phyloP scores from a whole-genome alignment of 2,113 vertebrate genomes.

The Sminthopsis crassicaudata region DNA sequence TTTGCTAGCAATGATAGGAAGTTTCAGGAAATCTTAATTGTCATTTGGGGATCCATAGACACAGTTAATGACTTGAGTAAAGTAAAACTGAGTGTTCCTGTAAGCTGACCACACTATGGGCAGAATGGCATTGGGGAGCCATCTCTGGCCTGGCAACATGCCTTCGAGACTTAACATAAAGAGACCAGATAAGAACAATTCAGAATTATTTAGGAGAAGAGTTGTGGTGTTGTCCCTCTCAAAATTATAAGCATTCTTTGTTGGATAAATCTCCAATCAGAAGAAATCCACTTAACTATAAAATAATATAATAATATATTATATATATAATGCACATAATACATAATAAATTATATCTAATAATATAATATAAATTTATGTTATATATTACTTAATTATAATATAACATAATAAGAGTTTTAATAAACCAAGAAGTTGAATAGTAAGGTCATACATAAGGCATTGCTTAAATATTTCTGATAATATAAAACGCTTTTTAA shows the following conservation, averaged over 20 bases:
- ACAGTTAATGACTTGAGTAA: conserved; percentile 29
- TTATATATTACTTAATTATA: background rate
- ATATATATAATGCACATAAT: no score
- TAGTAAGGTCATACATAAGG: background rate
- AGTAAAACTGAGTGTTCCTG: conserved; percentile 27
- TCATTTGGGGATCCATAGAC: conserved; percentile 27
- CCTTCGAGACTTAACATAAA: conserved; percentile 49
- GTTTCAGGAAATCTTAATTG: conserved; percentile 63
- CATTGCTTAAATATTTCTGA: conserved; percentile 35
- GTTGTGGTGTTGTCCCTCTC: conserved; percentile 13
- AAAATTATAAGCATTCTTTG: conserved; percentile 42
- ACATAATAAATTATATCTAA: no score
- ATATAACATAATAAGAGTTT: conserved; percentile 42
- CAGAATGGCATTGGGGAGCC: conserved; percentile 18
- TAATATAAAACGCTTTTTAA: conserved; percentile 14
- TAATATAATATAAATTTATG: no score
- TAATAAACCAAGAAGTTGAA: conserved; percentile 59
- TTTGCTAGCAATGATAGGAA: background rate
- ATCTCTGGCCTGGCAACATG: conserved; percentile 36
- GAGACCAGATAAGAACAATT: conserved; percentile 42
- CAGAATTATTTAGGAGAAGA: conserved; percentile 28
- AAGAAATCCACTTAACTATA: conserved; percentile 55
- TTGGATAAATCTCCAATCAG: conserved; percentile 43
- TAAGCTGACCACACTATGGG: conserved; percentile 43
- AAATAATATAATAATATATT: conserved; percentile 1